These are phyloP conservation scores for Microchrysa polita DNA, from an alignment of 2,888 invertebrate genomes.

Conservation along the genomic window DNA sequence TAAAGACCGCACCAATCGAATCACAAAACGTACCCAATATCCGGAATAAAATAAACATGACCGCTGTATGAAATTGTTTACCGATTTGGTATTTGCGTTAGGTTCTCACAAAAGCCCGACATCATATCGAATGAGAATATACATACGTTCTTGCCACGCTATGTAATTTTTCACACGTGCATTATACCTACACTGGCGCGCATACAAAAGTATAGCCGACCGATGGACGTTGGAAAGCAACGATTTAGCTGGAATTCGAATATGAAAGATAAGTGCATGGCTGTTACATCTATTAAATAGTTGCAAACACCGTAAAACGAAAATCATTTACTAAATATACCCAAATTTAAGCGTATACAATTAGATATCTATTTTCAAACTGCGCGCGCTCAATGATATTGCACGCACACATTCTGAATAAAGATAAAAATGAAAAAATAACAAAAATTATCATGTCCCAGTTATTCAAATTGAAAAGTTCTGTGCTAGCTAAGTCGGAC, in stretches of 20 bases:
- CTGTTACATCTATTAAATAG: constrained; percentile 22
- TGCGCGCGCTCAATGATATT: not conserved
- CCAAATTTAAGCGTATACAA: constrained; percentile 25
- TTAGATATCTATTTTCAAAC: not conserved
- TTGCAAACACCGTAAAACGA: constrained; percentile 30
- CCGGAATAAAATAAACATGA: not conserved
- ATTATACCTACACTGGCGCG: too few relatives aligned
- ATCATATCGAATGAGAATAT: too few relatives aligned
- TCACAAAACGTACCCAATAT: not conserved
- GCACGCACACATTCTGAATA: not conserved
- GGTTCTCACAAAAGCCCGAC: not conserved
- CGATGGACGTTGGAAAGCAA: not conserved
- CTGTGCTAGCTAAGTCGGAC: not conserved
- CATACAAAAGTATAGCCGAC: too few relatives aligned
- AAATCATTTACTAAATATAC: constrained; percentile 32
- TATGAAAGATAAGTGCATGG: constrained; percentile 14
- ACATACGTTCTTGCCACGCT: constrained; percentile 1
- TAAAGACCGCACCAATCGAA: too few relatives aligned
- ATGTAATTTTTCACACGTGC: constrained; percentile 32
- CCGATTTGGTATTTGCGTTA: not conserved
- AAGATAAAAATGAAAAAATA: too few relatives aligned
- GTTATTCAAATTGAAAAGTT: constrained; percentile 17
- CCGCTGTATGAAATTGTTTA: not conserved
- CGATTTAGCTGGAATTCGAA: constrained; percentile 26
- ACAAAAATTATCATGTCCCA: constrained; percentile 36